Evolutionary conservation across 1,140 invertebrate species (phyloP), one percentile per base, ranked within the genome.

Genomic region (Zaprionus taronus): DNA sequence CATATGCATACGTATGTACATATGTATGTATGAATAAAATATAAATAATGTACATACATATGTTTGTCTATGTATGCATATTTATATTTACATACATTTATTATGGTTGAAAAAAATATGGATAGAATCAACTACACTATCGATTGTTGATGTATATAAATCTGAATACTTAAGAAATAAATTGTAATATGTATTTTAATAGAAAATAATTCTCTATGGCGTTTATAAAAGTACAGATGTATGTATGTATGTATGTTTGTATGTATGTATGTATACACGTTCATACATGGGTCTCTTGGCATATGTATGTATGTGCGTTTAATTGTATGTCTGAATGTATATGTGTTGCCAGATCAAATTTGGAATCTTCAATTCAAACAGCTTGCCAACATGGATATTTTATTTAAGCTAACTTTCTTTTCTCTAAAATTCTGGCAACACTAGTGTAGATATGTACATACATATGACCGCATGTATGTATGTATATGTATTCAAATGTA

Each of bases 211-310:
- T 47, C 41, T 47, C 41, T 47, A 47, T 47, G n/a, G 7, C n/a
- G 41, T 17, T 44, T 44, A 17, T 44, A n/a, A 44, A 44, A 44
- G 49, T 67, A 49, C 56, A 53, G 58, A 55, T 67, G 36, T 67
- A 34, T 44, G 31, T 38, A 56, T 17, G 12, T 77, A 20, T 79
- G 56, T 75, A 44, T 56, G 56, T 69, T 41, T 63, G 14, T 56
- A 28, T 49, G 17, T 63, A 61, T 22, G 22, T 51, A n/a, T n/a
- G n/a, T n/a, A 41, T 15, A 5, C 6, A 56, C 6, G 28, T 28
- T 28, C 4, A 20, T 26, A 55, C 26, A 55, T 55, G 14, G 26
- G 28, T 55, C 15, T 55, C 9, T 28, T n/a, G 26, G 55, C 44
- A 47, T 72, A 75, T 36, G 6, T 28, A 41, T 14, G 57, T 63